Percentiles rank a stretch among this genome's conserved stretches.
Evolutionary conservation across 1,140 invertebrate species (phyloP).

Genomic region (Eupeodes corollae): DNA sequence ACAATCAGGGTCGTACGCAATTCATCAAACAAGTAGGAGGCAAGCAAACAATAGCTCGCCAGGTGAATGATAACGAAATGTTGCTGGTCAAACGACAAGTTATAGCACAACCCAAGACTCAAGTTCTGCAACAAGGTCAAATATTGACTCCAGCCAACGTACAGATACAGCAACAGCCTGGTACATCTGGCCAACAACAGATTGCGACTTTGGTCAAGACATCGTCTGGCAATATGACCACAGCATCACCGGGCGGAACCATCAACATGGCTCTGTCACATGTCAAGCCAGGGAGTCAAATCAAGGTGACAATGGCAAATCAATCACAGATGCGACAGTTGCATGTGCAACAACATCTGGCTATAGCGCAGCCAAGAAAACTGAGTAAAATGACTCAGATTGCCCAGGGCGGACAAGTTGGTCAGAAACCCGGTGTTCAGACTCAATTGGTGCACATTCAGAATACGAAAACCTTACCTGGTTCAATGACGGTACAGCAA

Average conservation of each 20-base stretch:
- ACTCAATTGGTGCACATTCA: slow-evolving; percentile 34
- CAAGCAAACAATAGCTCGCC: slow-evolving; percentile 41
- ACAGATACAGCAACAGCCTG: slow-evolving; percentile 16
- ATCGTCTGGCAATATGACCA: slow-evolving; percentile 34
- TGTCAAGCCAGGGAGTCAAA: slow-evolving; percentile 30
- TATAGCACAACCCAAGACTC: slow-evolving; percentile 45
- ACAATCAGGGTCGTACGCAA: slow-evolving; percentile 22
- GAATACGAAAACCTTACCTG: slow-evolving; percentile 45
- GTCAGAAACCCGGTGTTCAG: slow-evolving; percentile 18
- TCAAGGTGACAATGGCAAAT: slow-evolving; percentile 46
- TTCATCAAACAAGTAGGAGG: slow-evolving; percentile 36
- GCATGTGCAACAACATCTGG: slow-evolving; percentile 52
- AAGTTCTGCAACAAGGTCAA: slow-evolving; percentile 35
- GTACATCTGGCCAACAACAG: slow-evolving; percentile 17
- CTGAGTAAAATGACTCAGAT: slow-evolving; percentile 49
- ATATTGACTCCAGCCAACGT: slow-evolving; percentile 23
- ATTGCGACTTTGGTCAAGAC: slow-evolving; percentile 36
- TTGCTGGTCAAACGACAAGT: slow-evolving; percentile 57
- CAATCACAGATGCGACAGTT: slow-evolving; percentile 55
- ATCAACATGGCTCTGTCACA: slow-evolving; percentile 36
- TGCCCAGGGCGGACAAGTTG: slow-evolving; percentile 12
- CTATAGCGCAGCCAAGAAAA: slow-evolving; percentile 46
- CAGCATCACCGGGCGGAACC: slow-evolving; percentile 37
- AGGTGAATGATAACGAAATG: slow-evolving; percentile 58
- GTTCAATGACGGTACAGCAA: slow-evolving; percentile 62